phyloP scores from a whole-genome alignment of 2,888 invertebrate genomes.

The Eretmocerus hayati region DNA sequence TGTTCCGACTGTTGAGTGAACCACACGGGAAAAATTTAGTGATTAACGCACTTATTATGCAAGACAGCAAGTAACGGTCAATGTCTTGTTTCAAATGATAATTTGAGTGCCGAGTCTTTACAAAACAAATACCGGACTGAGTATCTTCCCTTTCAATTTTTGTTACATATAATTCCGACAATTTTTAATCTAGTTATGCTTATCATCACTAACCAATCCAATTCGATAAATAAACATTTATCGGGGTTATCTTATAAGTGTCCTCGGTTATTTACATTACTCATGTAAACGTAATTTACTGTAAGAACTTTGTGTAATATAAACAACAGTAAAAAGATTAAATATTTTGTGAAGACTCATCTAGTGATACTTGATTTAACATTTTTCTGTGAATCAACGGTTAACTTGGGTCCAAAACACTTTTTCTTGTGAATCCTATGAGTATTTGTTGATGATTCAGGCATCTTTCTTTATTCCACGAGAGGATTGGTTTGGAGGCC shows the following conservation, averaged over 20 bases:
- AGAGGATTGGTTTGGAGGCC: too few relatives aligned
- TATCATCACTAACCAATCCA: slow-evolving; percentile 18
- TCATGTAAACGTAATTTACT: neutral
- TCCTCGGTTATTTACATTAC: slow-evolving; percentile 15
- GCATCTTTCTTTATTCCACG: too few relatives aligned
- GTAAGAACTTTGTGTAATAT: neutral
- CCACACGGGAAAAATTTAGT: slow-evolving; percentile 20
- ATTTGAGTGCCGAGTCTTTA: slow-evolving; percentile 19
- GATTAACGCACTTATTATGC: slow-evolving; percentile 18
- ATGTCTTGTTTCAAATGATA: slow-evolving; percentile 17
- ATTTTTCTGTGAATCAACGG: too few relatives aligned
- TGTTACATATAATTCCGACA: slow-evolving; percentile 13
- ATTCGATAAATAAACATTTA: slow-evolving; percentile 13
- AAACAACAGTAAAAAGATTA: slow-evolving; percentile 10
- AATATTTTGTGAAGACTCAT: slow-evolving; percentile 21
- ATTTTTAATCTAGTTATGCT: slow-evolving; percentile 18
- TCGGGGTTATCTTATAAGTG: slow-evolving; percentile 15
- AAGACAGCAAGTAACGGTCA: slow-evolving; percentile 9
- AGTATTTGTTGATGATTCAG: too few relatives aligned
- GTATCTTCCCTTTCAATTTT: slow-evolving; percentile 12
- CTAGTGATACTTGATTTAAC: too few relatives aligned
- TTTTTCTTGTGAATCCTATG: too few relatives aligned
- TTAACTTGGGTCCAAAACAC: too few relatives aligned
- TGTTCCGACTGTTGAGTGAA: slow-evolving; percentile 21
- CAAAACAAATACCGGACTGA: slow-evolving; percentile 16